Conservation (phyloP, 2,888 invertebrate species). For the Cylloceria caligata region DNA sequence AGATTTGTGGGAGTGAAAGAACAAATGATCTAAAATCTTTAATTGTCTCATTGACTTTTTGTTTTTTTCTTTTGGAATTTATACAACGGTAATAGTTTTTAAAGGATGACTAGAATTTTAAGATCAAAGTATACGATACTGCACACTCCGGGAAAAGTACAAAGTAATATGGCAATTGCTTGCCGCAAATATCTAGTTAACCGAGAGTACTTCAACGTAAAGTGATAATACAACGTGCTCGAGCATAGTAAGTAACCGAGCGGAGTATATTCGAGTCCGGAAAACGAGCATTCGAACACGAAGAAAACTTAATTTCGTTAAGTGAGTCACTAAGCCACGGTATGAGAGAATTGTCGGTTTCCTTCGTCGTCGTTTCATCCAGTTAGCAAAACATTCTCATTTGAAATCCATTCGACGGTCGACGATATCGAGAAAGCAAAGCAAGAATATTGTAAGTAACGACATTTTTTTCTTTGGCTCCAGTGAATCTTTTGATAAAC, state of each 20-base stretch:
- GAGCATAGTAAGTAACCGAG: conserved; percentile 10
- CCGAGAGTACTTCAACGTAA: conserved; percentile 18
- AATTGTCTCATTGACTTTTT: conserved; percentile 4
- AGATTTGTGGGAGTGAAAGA: background rate
- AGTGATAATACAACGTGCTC: conserved; percentile 30
- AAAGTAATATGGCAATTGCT: conserved; percentile 3
- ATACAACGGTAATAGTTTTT: background rate
- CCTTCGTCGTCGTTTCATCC: conserved; percentile 31
- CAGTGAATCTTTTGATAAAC: background rate
- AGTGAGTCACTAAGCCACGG: conserved; percentile 63
- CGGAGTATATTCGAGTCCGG: conserved; percentile 8
- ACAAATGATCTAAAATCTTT: conserved; percentile 11
- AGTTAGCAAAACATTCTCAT: conserved; percentile 20
- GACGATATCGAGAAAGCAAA: background rate
- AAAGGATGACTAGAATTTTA: background rate
- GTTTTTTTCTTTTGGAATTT: background rate
- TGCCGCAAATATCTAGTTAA: conserved; percentile 22
- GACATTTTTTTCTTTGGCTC: conserved; percentile 9
- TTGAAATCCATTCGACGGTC: conserved; percentile 10
- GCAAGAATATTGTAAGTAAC: background rate
- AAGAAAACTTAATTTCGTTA: conserved; percentile 62
- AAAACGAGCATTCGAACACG: conserved; percentile 44
- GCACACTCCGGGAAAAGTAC: background rate
- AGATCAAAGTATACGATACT: background rate
- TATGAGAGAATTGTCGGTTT: conserved; percentile 57